phyloP scores from a whole-genome alignment of 2,113 vertebrate species.

The Potamarius usumacintae region DNA sequence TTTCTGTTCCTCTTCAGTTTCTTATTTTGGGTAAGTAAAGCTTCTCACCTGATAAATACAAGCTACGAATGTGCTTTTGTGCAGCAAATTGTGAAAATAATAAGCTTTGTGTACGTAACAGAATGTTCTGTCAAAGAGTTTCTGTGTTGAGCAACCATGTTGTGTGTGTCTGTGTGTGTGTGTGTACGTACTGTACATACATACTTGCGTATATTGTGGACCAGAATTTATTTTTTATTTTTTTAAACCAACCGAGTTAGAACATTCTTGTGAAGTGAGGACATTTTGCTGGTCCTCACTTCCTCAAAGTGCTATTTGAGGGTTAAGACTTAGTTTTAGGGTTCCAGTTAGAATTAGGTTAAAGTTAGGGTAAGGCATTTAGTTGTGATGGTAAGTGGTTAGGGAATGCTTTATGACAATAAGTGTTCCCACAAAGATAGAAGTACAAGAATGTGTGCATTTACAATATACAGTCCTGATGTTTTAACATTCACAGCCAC shows the following conservation, averaged over 20 bases:
- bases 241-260: no score
- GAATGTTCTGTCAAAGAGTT: neutral
- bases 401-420: no score
- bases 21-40: slow-evolving; percentile 74
- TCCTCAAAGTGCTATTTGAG: no score
- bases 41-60: neutral
- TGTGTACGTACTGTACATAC: neutral
- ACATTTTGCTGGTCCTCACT: no score
- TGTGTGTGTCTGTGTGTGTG: neutral
- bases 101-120: neutral
- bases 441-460: no score
- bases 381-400: no score
- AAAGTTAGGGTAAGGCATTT: no score
- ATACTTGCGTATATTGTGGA: neutral
- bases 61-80: slow-evolving; percentile 19
- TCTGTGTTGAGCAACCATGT: neutral
- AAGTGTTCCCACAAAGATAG: no score
- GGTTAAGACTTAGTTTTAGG: no score
- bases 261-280: no score
- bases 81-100: neutral
- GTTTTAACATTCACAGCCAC: slow-evolving; percentile 49
- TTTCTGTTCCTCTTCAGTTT: slow-evolving; percentile 79
- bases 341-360: no score
- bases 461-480: slow-evolving; percentile 42
- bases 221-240: no score